A percentile compares a stretch with the other conserved stretches of the same genome.
Conservation (phyloP, 2,888 invertebrate genomes). For the Apamea epomidion region DNA sequence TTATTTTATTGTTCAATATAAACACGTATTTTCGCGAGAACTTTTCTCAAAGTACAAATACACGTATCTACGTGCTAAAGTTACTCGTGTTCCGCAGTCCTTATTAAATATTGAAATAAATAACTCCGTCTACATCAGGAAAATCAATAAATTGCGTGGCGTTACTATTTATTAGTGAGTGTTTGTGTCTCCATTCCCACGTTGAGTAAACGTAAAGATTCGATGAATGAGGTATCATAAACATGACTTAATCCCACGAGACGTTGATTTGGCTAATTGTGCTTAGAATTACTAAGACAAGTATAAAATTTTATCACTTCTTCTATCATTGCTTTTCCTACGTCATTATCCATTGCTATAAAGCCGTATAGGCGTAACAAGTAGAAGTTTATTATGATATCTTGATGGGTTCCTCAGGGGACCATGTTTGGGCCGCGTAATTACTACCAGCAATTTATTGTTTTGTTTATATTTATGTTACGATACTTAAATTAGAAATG, state of each 20-base stretch:
- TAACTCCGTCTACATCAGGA: slow-evolving; percentile 38
- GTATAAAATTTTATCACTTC: slow-evolving; percentile 39
- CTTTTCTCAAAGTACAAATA: slow-evolving; percentile 42
- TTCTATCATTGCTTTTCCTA: slow-evolving; percentile 23
- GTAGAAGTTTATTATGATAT: slow-evolving; percentile 13
- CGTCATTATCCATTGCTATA: slow-evolving; percentile 8
- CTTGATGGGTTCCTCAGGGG: slow-evolving; percentile 34
- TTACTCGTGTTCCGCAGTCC: slow-evolving; percentile 43
- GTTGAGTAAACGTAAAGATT: slow-evolving; percentile 39
- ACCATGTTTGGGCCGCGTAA: slow-evolving; percentile 19
- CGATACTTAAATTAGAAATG: slow-evolving; percentile 8
- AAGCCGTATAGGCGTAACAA: slow-evolving; percentile 10
- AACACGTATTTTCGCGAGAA: slow-evolving; percentile 34
- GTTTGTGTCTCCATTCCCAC: slow-evolving; percentile 55
- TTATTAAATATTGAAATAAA: slow-evolving; percentile 51
- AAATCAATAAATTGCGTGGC: slow-evolving; percentile 59
- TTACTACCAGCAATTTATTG: slow-evolving; percentile 9
- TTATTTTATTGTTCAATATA: slow-evolving; percentile 43
- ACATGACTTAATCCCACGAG: slow-evolving; percentile 48
- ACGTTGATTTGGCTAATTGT: slow-evolving; percentile 50
- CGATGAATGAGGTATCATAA: slow-evolving; percentile 57
- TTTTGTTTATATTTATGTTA: slow-evolving; percentile 23
- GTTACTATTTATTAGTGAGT: slow-evolving; percentile 49
- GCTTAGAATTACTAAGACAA: slow-evolving; percentile 23
- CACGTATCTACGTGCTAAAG: slow-evolving; percentile 27